Base-by-base conservation (phyloP, 2,888 invertebrate genomes). In the Thelaira solivaga region DNA sequence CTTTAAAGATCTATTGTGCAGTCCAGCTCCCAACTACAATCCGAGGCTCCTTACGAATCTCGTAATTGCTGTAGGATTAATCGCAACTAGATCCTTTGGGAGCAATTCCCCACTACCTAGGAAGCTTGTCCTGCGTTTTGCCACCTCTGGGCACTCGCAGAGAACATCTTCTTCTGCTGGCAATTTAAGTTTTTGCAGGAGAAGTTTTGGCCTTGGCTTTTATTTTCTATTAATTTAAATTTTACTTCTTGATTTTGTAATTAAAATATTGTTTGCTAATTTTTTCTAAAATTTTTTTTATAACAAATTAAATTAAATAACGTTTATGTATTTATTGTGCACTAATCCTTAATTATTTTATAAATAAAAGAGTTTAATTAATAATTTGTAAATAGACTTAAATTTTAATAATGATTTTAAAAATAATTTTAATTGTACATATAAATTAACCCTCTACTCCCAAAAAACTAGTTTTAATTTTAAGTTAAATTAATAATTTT, bases 331-430 rank as follows among this genome's bases (percentile, higher is more conserved):
- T 34, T 26, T 34, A 64, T 39, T 61, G 72, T 77, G 59, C 67
- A 73, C 77, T 77, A 77, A 77, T 68, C 65, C 62, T 47, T 34
- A 34, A 55, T 43, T 34, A 59, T 18, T 43, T 8, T 22, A 11
- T 53, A 26, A 55, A 64, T 26, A 2, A 16, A 61, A 39, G 10
- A 6, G 11, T 39, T 43, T 16, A 31, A 36, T 24, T 55, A 61
- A 67, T 26, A 45, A 55, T 45, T 45, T 77, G 72, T 77, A 73
- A 68, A 77, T 77, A n/a, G n/a, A n/a, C n/a, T n/a, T n/a, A n/a
- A n/a, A 68, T 47, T 62, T 61, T 22, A 7, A 8, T 43, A 55
- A 53, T 31, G 1, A n/a, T 36, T 57, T 45, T 43, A 34, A 26
- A 69, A 57, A 41, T 62, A 67, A 61, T 53, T 72, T 51, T 51